Conservation (phyloP, 1,140 invertebrate species). For the Drosophila ohnishii region DNA sequence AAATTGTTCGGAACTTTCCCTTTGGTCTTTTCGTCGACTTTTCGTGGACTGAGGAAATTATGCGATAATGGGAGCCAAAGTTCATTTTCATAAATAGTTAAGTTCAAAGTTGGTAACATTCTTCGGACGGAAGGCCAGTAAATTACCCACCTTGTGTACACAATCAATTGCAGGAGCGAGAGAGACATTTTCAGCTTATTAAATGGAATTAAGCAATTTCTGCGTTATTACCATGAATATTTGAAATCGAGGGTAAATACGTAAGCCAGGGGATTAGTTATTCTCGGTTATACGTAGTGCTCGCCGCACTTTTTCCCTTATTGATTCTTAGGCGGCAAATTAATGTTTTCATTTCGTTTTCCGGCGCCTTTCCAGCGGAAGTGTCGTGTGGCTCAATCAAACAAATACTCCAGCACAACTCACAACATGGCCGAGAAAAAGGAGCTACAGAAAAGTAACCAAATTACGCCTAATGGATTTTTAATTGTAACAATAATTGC, state of each 20-base stretch:
- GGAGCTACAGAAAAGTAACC: constrained; percentile 30
- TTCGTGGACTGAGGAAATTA: constrained; percentile 29
- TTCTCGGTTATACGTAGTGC: constrained; percentile 3
- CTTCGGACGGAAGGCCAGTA: constrained; percentile 17
- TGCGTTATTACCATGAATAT: constrained; percentile 63
- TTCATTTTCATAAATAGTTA: constrained; percentile 56
- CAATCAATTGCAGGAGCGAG: constrained; percentile 59
- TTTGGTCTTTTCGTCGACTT: constrained; percentile 11
- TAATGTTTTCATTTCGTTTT: constrained; percentile 78
- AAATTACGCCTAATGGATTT: constrained; percentile 82
- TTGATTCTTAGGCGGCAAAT: constrained; percentile 59
- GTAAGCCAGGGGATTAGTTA: constrained; percentile 36
- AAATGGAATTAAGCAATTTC: constrained; percentile 75
- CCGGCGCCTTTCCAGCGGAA: constrained; percentile 46
- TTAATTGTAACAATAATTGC: constrained; percentile 83
- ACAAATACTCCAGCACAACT: constrained; percentile 25
- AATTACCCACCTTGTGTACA: constrained; percentile 56
- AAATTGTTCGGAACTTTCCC: constrained; percentile 35
- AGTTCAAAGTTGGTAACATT: constrained; percentile 45
- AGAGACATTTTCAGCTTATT: constrained; percentile 74
- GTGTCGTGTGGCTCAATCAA: constrained; percentile 58
- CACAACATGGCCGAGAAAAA: constrained; percentile 18
- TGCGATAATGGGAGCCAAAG: constrained; percentile 45
- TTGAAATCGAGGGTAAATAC: constrained; percentile 60
- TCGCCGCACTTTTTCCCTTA: constrained; percentile 27